phyloP scores from a whole-genome alignment of 1,140 invertebrate genomes.

The Papilio dardanus region DNA sequence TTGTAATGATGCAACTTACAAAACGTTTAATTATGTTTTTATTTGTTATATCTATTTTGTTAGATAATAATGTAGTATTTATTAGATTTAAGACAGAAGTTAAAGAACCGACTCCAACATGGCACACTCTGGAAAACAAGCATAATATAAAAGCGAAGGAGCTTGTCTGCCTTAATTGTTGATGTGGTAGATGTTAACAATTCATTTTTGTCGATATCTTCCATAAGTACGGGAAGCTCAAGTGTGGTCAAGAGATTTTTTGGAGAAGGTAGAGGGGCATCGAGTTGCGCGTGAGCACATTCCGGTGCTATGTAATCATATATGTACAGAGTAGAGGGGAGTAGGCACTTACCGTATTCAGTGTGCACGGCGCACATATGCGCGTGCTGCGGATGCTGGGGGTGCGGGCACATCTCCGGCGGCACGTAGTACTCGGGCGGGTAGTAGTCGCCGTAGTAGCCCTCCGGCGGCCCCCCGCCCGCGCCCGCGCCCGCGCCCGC shows the following conservation, averaged over 20 bases:
- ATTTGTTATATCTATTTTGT: background rate
- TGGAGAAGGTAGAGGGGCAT: too few species aligned
- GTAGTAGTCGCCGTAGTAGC: slow-evolving; percentile 80
- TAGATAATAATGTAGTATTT: background rate
- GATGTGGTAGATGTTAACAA: too few species aligned
- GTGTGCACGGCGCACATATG: slow-evolving; percentile 80
- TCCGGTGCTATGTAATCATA: too few species aligned
- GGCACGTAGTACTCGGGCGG: slow-evolving; percentile 77
- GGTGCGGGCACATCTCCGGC: slow-evolving; percentile 77
- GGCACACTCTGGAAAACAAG: too few species aligned
- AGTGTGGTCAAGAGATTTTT: too few species aligned
- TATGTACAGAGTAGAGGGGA: background rate
- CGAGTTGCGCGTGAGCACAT: too few species aligned
- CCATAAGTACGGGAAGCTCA: too few species aligned
- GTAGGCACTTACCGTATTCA: slow-evolving; percentile 68
- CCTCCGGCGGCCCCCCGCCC: slow-evolving; percentile 57
- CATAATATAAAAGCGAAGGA: too few species aligned
- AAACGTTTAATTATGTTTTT: background rate
- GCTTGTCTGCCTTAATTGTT: too few species aligned
- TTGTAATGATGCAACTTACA: background rate
- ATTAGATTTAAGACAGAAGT: too few species aligned
- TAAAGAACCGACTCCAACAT: too few species aligned
- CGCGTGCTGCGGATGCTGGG: slow-evolving; percentile 74
- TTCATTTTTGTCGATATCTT: too few species aligned
- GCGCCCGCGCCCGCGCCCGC: slow-evolving; percentile 66